Conservation (phyloP, 2,797 vertebrate genomes). For the Pangasius djambal region DNA sequence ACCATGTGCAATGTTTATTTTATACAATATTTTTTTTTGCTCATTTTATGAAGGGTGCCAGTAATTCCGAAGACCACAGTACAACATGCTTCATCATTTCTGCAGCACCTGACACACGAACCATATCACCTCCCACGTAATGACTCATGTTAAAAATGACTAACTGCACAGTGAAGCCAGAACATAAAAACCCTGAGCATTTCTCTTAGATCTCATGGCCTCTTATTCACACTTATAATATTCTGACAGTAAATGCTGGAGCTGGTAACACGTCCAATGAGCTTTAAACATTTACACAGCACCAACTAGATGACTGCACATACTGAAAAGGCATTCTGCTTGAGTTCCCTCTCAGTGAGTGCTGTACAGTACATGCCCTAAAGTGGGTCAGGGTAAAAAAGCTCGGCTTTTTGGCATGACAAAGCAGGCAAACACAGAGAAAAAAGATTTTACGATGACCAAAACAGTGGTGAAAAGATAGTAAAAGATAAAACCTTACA, state of each 20-base stretch:
- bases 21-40: background rate
- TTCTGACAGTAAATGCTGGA: background rate
- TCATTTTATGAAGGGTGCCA: background rate
- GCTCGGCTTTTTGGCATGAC: conserved; percentile 26
- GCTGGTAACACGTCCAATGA: conserved; percentile 31
- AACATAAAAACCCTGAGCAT: conserved; percentile 5
- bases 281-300: conserved; percentile 14
- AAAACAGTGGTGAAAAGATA: background rate
- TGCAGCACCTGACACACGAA: conserved; percentile 13
- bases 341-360: conserved; percentile 50
- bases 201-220: background rate
- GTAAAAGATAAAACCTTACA: background rate
- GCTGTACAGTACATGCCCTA: conserved; percentile 57
- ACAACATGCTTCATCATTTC: conserved; percentile 9
- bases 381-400: conserved; percentile 73
- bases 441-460: conserved; percentile 52
- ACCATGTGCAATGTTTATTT: background rate
- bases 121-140: conserved; percentile 6
- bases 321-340: conserved; percentile 54
- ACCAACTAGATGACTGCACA: conserved; percentile 53
- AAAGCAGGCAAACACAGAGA: conserved; percentile 57
- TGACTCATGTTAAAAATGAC: conserved; percentile 21
- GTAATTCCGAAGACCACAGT: background rate
- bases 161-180: background rate
- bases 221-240: conserved; percentile 1